phyloP scores from a whole-genome alignment of 2,888 invertebrate species.

The Chalcosyrphus nemorum region DNA sequence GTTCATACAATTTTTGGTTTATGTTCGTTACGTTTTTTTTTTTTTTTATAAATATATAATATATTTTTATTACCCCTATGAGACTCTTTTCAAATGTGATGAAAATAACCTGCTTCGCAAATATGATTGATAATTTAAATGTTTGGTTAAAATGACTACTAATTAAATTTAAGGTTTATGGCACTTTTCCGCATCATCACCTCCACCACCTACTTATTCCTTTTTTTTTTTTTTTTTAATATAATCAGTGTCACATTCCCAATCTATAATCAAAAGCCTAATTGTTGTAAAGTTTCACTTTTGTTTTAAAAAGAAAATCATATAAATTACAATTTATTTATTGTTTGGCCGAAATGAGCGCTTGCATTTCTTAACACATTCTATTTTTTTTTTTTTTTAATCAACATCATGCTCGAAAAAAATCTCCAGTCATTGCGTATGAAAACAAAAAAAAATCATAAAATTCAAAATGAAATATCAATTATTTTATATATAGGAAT shows the following conservation, averaged over 20 bases:
- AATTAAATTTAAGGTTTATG: constrained; percentile 43
- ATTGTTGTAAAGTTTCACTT: constrained; percentile 12
- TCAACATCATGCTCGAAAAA: constrained; percentile 59
- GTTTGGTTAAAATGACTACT: constrained; percentile 17
- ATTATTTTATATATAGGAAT: constrained; percentile 41
- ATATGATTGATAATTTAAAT: constrained; percentile 3
- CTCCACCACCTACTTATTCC: constrained; percentile 26
- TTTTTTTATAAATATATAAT: too few species aligned
- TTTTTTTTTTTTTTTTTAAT: constrained; percentile 7
- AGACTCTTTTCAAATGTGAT: constrained; percentile 69
- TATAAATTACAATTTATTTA: constrained; percentile 17
- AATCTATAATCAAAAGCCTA: constrained; percentile 8
- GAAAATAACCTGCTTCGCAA: constrained; percentile 33
- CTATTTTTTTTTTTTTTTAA: constrained; percentile 1
- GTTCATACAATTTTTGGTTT: too few species aligned
- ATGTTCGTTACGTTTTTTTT: background rate
- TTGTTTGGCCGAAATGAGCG: constrained; percentile 45
- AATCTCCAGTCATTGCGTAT: constrained; percentile 72
- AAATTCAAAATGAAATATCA: constrained; percentile 38
- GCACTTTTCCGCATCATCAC: constrained; percentile 53
- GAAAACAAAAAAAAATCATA: constrained; percentile 49
- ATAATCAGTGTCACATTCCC: constrained; percentile 17
- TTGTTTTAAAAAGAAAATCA: constrained; percentile 1
- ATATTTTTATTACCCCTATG: constrained; percentile 17
- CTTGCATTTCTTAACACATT: constrained; percentile 58